phyloP scores from a whole-genome alignment of 2,888 invertebrate species.

The Drosophila recens region DNA sequence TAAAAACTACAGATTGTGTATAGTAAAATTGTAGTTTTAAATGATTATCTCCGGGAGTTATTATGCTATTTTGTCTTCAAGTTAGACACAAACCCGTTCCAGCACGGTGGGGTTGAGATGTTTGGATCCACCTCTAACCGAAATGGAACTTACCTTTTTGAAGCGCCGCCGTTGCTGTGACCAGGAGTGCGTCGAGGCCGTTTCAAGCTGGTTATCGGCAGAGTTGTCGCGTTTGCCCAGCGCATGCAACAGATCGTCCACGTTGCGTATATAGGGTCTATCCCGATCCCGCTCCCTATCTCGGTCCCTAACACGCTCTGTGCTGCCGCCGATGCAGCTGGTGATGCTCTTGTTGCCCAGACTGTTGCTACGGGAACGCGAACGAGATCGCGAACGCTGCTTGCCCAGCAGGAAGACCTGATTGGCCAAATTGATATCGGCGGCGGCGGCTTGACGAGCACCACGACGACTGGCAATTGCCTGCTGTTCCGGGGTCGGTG shows the following conservation, averaged over 20 bases:
- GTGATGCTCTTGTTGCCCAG: conserved; percentile 71
- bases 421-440: conserved; percentile 82
- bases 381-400: conserved; percentile 67
- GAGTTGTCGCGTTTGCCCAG: conserved; percentile 70
- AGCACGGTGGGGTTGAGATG: no score
- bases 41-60: no score
- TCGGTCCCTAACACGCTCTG: conserved; percentile 1
- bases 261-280: conserved; percentile 81
- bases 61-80: no score
- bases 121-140: not conserved
- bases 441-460: conserved; percentile 78
- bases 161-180: conserved; percentile 76
- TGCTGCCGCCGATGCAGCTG: conserved; percentile 57
- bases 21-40: no score
- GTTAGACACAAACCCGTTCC: no score
- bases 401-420: conserved; percentile 83
- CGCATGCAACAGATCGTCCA: conserved; percentile 83
- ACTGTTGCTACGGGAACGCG: conserved; percentile 84
- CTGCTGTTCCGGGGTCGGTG: conserved; percentile 48
- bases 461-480: conserved; percentile 61
- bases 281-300: conserved; percentile 40
- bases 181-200: conserved; percentile 74
- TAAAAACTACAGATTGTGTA: no score
- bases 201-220: conserved; percentile 57
- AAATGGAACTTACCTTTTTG: conserved; percentile 79